A percentile compares a stretch with the other conserved stretches of the same genome.
Conservation (phyloP, 2,888 invertebrate genomes). For the Hyposoter dolosus region DNA sequence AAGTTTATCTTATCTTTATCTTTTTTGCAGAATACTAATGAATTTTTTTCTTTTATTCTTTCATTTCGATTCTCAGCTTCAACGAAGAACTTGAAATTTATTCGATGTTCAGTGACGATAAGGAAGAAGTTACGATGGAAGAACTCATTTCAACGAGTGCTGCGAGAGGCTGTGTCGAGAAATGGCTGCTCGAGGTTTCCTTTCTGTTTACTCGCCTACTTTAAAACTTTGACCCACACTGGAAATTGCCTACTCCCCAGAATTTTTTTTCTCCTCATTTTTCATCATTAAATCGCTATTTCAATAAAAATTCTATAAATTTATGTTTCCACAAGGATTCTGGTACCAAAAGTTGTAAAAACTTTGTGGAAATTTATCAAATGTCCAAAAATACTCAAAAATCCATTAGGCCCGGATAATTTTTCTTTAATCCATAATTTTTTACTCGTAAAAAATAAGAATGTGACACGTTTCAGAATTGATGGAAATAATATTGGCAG, state of each 20-base stretch:
- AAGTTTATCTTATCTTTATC: not conserved
- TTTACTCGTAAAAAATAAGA: not conserved
- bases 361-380: not conserved
- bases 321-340: not conserved
- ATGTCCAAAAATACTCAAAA: not conserved
- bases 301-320: not conserved
- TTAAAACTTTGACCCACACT: not conserved
- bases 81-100: conserved; percentile 90
- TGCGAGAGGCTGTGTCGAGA: conserved; percentile 93
- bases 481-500: conserved; percentile 81
- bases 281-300: not conserved
- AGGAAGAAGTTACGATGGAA: conserved; percentile 89
- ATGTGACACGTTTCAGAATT: not conserved
- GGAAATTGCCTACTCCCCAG: not conserved
- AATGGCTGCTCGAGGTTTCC: conserved; percentile 90
- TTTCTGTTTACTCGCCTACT: not conserved
- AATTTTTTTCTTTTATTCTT: not conserved
- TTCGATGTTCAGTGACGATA: conserved; percentile 92
- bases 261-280: not conserved
- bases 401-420: not conserved
- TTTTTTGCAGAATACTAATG: not conserved
- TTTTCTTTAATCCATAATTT: not conserved
- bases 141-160: conserved; percentile 89
- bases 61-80: conserved; percentile 84
- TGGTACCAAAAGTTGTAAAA: not conserved